Conservation (phyloP, 2,797 vertebrate genomes). For the Rhinogobio ventralis region DNA sequence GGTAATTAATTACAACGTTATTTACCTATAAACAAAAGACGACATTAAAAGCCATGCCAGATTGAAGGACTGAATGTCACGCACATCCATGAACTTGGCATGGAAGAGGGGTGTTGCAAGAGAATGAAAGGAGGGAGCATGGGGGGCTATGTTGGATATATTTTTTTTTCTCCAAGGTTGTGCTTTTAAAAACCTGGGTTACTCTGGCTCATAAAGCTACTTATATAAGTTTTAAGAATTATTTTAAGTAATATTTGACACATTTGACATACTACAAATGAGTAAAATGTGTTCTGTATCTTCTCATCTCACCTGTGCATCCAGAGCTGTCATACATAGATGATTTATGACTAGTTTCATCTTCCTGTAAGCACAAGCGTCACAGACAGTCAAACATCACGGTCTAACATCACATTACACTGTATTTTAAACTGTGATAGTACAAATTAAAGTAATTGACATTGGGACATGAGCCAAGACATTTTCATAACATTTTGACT, state of each 20-base stretch:
- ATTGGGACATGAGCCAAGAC: too few species aligned
- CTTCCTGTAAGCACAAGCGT: neutral
- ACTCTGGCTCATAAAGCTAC: neutral
- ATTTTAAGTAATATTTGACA: neutral
- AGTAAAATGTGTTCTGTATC: too few species aligned
- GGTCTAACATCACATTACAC: too few species aligned
- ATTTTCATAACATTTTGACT: too few species aligned
- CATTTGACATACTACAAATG: neutral
- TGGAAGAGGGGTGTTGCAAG: neutral
- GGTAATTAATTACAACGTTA: neutral
- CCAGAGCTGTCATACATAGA: neutral
- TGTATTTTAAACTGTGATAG: too few species aligned
- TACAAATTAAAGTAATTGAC: too few species aligned
- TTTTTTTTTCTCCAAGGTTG: neutral
- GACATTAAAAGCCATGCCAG: too few species aligned
- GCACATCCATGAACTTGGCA: neutral
- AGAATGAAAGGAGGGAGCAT: too few species aligned
- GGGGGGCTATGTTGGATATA: neutral
- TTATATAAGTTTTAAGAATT: neutral
- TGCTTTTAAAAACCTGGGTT: neutral
- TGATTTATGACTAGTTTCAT: neutral
- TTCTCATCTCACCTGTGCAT: neutral
- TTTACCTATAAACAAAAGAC: neutral
- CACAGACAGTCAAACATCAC: too few species aligned
- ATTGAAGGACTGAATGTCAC: neutral